These are phyloP conservation scores for Drosophila parthenogenetica DNA, from an alignment of 2,888 invertebrate species.

Conservation along the genomic window DNA sequence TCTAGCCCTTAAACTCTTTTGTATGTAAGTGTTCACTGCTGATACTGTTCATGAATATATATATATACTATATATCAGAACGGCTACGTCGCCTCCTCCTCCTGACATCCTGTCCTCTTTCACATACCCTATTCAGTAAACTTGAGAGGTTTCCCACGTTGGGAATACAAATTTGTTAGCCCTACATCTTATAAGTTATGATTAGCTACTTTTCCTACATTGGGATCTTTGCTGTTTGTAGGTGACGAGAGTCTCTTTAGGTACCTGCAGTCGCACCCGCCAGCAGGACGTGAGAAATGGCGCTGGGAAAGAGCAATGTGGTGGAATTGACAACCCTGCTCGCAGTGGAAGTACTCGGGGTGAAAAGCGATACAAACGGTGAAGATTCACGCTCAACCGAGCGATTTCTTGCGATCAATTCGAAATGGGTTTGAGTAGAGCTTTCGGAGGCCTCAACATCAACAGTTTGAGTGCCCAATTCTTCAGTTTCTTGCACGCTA, in stretches of 20 bases:
- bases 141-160: too few relatives aligned
- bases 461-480: slow-evolving; percentile 34
- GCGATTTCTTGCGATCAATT: slow-evolving; percentile 29
- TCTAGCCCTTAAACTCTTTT: too few relatives aligned
- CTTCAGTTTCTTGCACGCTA: neutral
- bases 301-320: slow-evolving; percentile 77
- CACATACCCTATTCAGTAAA: too few relatives aligned
- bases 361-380: slow-evolving; percentile 69
- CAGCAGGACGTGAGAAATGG: slow-evolving; percentile 77
- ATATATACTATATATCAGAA: too few relatives aligned
- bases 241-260: slow-evolving; percentile 4
- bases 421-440: slow-evolving; percentile 49
- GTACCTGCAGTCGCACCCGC: slow-evolving; percentile 76
- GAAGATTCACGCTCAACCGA: slow-evolving; percentile 69
- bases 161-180: too few relatives aligned
- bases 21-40: too few relatives aligned
- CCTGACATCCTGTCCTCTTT: too few relatives aligned
- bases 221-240: slow-evolving; percentile 35
- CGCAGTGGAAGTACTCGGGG: slow-evolving; percentile 44
- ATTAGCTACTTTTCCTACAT: neutral
- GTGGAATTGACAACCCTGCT: slow-evolving; percentile 48
- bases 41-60: too few relatives aligned
- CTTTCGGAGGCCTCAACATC: neutral
- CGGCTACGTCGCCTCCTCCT: too few relatives aligned
- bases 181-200: too few relatives aligned